A percentile compares a stretch with the other conserved stretches of the same genome.
Conservation (phyloP, 2,113 vertebrate genomes). For the Entelurus aequoreus region DNA sequence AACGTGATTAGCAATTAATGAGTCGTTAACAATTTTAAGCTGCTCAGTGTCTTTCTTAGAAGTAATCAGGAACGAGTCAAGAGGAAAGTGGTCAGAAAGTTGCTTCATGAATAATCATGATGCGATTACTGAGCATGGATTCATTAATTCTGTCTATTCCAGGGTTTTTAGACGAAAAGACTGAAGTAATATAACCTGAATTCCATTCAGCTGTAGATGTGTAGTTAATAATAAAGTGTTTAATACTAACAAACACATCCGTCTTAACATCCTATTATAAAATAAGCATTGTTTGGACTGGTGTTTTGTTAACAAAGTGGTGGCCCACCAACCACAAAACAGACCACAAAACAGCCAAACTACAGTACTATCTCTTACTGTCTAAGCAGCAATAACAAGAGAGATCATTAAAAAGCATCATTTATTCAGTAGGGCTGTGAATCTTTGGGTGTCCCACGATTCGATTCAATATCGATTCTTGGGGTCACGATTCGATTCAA, state of each 20-base stretch:
- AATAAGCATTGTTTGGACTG: background rate
- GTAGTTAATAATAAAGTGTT: background rate
- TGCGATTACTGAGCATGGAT: constrained; percentile 1
- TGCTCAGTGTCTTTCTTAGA: constrained; percentile 1
- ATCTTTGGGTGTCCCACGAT: no score
- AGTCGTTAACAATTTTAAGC: constrained; percentile 4
- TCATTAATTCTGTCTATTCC: background rate
- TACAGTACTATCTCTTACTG: no score
- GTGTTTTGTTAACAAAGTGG: background rate
- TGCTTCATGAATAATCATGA: constrained; percentile 3
- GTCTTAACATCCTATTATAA: background rate
- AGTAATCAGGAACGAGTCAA: constrained; percentile 5
- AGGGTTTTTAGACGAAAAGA: background rate
- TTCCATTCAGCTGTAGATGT: background rate
- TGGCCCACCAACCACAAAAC: background rate
- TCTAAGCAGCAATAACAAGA: no score
- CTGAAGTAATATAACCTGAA: background rate
- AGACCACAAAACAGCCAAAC: background rate
- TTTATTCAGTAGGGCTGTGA: no score
- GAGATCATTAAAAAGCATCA: no score
- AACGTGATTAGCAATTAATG: constrained; percentile 12
- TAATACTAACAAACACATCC: background rate
- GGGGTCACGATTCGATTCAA: no score
- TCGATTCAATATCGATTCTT: no score
- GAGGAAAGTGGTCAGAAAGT: constrained; percentile 5